Base-by-base conservation (phyloP, 2,888 invertebrate genomes). In the Sipunculus nudus region DNA sequence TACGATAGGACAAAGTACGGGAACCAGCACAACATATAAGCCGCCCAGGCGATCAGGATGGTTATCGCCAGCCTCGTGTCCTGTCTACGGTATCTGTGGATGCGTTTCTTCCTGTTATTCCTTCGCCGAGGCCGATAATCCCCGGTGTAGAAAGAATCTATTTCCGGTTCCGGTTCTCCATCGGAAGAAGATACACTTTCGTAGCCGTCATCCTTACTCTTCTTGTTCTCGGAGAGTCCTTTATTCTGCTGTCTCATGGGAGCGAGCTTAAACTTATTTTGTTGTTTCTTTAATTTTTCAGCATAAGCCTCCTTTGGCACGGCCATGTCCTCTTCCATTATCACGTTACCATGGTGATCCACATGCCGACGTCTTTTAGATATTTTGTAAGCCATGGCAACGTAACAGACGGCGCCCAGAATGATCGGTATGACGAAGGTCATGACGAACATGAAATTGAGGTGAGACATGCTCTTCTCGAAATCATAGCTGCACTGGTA, bases 401-500 rank as follows among this genome's bases (percentile, higher is more conserved):
- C 32, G 48, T 72, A 75, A n/a, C 65, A 53, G 3, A 49, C 46
- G 10, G 67, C 16, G 8, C 67, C 58, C 1, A 65, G n/a, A 45
- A 67, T 8, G 6, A 69, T 31, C 0, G 75, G 75, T 43, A 77
- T 62, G 8, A 64, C 64, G 40, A 63, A 70, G 43, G 66, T 63
- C 48, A 74, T 60, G 3, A 67, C 64, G 5, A 71, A 63, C 10
- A 68, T 64, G 53, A 75, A 76, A 43, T 70, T 68, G 48, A 73
- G 61, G 25, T 74, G 73, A 6, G 74, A 60, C 1, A 53, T 57
- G 28, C 68, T 68, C 38, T 61, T 46, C 29, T 65, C 66, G 49
- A 66, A 67, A 29, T 74, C 67, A 21, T 70, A 58, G 8, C 68
- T 67, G 53, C 75, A 77, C 40, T 75, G 73, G 50, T 71, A 70